Conservation (phyloP, 2,797 vertebrate species). For the Characodon lateralis region DNA sequence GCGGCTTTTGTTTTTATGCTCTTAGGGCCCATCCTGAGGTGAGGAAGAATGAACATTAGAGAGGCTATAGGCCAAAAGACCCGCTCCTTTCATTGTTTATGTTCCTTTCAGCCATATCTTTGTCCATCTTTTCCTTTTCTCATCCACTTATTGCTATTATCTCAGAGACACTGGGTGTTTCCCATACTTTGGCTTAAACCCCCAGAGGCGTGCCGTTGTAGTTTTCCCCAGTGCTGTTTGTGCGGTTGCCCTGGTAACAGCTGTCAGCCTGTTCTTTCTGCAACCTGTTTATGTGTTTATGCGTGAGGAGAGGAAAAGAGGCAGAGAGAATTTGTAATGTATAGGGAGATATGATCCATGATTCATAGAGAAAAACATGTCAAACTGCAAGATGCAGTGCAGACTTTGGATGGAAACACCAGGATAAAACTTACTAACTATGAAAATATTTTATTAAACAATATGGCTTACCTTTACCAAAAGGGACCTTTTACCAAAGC, state of each 20-base stretch:
- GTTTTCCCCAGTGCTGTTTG: constrained; percentile 62
- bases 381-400: neutral
- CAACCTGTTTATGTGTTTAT: constrained; percentile 12
- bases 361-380: neutral
- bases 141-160: neutral
- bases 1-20: neutral
- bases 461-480: neutral
- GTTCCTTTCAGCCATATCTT: neutral
- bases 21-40: neutral
- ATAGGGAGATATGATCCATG: neutral
- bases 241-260: constrained; percentile 56
- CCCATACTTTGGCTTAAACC: constrained; percentile 37
- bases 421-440: neutral
- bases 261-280: constrained; percentile 9
- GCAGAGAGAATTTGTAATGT: constrained; percentile 3
- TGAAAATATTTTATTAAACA: neutral
- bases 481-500: neutral
- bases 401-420: neutral
- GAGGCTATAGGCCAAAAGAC: neutral
- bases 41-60: neutral
- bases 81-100: neutral
- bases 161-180: constrained; percentile 44
- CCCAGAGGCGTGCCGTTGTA: constrained; percentile 17
- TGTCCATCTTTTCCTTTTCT: neutral
- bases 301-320: constrained; percentile 11